Evolutionary conservation across 2,797 vertebrate species (phyloP).

Genomic region (Falco concolor): DNA sequence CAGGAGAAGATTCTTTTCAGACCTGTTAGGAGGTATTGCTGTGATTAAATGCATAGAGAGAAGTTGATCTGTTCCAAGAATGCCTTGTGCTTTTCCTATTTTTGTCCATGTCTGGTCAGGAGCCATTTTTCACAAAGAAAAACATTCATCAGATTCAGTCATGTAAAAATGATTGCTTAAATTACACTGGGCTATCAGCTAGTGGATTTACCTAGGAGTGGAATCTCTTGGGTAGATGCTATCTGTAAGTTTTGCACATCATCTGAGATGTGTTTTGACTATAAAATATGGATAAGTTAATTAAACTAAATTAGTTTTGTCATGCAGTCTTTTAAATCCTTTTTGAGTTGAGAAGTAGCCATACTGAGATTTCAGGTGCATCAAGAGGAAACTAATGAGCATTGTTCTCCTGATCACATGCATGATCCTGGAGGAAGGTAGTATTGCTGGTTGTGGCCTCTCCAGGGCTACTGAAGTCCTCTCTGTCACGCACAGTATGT

Average conservation of each 20-base stretch:
- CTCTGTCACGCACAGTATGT: not conserved
- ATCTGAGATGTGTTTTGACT: slow-evolving; percentile 59
- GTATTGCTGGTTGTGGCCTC: not conserved
- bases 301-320: slow-evolving; percentile 72
- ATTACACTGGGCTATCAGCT: slow-evolving; percentile 33
- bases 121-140: slow-evolving; percentile 17
- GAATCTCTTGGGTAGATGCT: slow-evolving; percentile 57
- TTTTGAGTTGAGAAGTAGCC: not conserved
- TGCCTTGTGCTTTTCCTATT: not conserved
- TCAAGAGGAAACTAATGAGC: not conserved
- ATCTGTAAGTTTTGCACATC: slow-evolving; percentile 52
- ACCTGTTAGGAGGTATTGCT: slow-evolving; percentile 18
- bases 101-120: slow-evolving; percentile 21
- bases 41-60: not conserved
- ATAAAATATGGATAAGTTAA: slow-evolving; percentile 69
- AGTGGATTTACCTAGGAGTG: not conserved
- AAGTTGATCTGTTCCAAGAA: slow-evolving; percentile 9
- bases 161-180: slow-evolving; percentile 60
- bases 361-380: slow-evolving; percentile 12
- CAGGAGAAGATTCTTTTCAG: not conserved
- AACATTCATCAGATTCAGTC: slow-evolving; percentile 52
- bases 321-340: slow-evolving; percentile 45
- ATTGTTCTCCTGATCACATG: not conserved
- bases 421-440: not conserved
- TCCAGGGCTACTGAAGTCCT: not conserved